phyloP scores from a whole-genome alignment of 2,797 vertebrate species.

The Rhynchotus rufescens region DNA sequence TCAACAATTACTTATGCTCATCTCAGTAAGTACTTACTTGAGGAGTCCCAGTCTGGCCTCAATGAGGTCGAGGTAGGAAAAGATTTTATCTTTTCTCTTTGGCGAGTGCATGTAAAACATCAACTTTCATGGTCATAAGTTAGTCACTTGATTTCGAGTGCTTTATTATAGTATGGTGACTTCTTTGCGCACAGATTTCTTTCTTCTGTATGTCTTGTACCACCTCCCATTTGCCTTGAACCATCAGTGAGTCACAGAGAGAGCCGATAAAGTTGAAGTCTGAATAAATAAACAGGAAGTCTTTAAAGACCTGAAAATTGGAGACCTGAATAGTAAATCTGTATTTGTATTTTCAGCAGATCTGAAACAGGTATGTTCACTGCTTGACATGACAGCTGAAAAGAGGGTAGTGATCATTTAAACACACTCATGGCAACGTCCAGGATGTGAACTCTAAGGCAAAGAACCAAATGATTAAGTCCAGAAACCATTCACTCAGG shows the following conservation, averaged over 20 bases:
- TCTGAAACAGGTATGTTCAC: neutral
- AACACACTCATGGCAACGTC: neutral
- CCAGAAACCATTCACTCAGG: neutral
- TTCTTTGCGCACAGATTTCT: neutral
- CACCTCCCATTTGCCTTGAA: neutral
- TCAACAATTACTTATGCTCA: neutral
- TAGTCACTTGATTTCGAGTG: neutral
- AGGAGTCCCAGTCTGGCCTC: neutral
- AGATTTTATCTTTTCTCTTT: neutral
- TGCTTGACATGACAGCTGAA: neutral
- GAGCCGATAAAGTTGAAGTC: neutral
- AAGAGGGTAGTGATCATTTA: neutral
- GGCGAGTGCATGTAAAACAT: neutral
- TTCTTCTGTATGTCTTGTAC: neutral
- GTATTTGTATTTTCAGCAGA: neutral
- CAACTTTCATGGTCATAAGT: neutral
- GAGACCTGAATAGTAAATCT: conserved; percentile 7
- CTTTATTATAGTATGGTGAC: neutral
- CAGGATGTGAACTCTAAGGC: conserved; percentile 12
- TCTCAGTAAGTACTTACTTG: neutral
- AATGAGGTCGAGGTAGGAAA: neutral
- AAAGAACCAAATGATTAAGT: neutral
- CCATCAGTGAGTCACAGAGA: neutral
- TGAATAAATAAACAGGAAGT: neutral
- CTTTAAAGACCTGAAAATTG: neutral